These are phyloP conservation scores for Thymelicus sylvestris DNA, from an alignment of 2,888 invertebrate species.

Conservation along the genomic window DNA sequence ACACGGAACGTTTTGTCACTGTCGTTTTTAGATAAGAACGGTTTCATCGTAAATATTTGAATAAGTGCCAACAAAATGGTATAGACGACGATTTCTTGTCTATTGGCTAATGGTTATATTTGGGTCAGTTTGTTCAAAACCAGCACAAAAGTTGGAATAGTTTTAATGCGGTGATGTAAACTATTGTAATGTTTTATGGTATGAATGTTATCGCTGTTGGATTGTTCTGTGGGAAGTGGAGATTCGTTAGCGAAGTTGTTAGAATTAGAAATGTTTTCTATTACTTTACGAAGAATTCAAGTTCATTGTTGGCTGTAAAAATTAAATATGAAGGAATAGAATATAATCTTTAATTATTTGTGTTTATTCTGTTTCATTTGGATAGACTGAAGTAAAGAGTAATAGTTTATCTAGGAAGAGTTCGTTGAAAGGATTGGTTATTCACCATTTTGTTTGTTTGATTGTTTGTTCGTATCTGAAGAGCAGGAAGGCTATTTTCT, in stretches of 20 bases:
- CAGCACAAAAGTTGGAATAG: conserved; percentile 12
- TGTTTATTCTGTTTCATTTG: too few relatives aligned
- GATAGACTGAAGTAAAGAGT: too few relatives aligned
- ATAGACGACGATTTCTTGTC: conserved; percentile 25
- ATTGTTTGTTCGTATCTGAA: too few relatives aligned
- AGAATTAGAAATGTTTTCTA: conserved; percentile 2
- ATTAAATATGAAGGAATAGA: neutral
- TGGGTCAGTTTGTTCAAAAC: conserved; percentile 17
- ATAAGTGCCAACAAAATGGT: conserved; percentile 51
- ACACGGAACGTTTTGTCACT: conserved; percentile 39
- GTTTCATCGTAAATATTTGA: conserved; percentile 54
- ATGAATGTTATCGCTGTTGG: conserved; percentile 12
- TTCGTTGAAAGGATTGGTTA: too few relatives aligned
- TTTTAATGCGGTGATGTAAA: conserved; percentile 12
- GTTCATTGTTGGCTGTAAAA: neutral
- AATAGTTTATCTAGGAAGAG: too few relatives aligned
- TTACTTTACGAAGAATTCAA: neutral
- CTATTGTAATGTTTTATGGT: conserved; percentile 12
- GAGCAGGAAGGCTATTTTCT: too few relatives aligned
- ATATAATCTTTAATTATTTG: neutral
- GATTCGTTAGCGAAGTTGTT: neutral
- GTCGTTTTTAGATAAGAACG: conserved; percentile 42
- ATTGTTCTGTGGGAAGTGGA: conserved; percentile 7
- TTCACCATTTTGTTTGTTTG: too few relatives aligned
- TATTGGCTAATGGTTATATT: conserved; percentile 34